A percentile compares a stretch with the other conserved stretches of the same genome.
phyloP scores from a whole-genome alignment of 1,140 invertebrate genomes.

The Oppia nitens region DNA sequence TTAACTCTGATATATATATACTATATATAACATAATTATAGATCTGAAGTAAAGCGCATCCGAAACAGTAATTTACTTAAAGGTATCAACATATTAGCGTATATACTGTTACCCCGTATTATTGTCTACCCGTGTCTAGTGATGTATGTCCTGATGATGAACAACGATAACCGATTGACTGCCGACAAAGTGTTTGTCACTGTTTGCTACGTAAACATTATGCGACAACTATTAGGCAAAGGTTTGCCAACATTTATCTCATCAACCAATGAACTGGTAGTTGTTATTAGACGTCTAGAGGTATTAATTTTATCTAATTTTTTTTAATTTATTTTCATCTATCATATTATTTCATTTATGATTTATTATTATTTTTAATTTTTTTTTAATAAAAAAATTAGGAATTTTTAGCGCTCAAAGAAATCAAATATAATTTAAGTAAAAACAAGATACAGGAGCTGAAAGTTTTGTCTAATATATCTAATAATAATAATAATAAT shows the following conservation, averaged over 20 bases:
- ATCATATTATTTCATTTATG: no score
- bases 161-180: slow-evolving; percentile 41
- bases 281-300: slow-evolving; percentile 42
- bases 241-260: slow-evolving; percentile 51
- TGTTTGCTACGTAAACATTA: slow-evolving; percentile 47
- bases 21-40: no score
- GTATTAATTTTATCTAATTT: no score
- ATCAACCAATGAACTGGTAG: slow-evolving; percentile 27
- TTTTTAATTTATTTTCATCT: no score
- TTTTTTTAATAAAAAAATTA: no score
- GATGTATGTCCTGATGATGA: slow-evolving; percentile 43
- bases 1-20: no score
- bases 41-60: slow-evolving; percentile 31
- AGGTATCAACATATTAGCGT: slow-evolving; percentile 38
- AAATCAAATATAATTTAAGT: no score
- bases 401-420: no score
- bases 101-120: slow-evolving; percentile 37
- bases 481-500: no score
- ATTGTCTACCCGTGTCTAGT: slow-evolving; percentile 52
- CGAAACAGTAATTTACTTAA: slow-evolving; percentile 45
- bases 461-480: no score
- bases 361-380: no score
- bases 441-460: no score
- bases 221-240: slow-evolving; percentile 45
- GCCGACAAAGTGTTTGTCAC: slow-evolving; percentile 57